phyloP scores from a whole-genome alignment of 2,113 vertebrate genomes.

The Boulengeromyrus knoepffleri region DNA sequence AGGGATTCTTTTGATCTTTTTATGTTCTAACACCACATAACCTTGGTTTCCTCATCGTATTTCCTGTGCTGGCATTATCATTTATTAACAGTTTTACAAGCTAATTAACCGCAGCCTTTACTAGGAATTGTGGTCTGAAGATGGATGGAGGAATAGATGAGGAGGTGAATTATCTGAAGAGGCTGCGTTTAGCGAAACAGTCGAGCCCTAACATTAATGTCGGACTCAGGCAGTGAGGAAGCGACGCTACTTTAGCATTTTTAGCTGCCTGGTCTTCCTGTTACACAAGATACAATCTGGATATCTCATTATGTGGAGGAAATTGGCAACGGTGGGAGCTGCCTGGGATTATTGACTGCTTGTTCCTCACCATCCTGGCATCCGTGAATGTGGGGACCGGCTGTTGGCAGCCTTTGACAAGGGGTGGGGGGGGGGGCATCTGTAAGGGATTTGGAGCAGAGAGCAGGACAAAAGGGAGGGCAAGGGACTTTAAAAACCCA shows the following conservation, averaged over 20 bases:
- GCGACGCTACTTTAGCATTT: neutral
- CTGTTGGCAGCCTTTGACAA: neutral
- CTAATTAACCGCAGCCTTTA: neutral
- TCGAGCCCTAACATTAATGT: neutral
- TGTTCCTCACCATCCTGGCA: neutral
- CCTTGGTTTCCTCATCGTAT: neutral
- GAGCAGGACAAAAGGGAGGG: neutral
- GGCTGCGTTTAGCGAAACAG: neutral
- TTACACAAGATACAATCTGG: constrained; percentile 10
- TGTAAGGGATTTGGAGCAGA: neutral
- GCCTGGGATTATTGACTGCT: neutral
- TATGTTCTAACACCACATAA: neutral
- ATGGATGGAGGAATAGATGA: neutral
- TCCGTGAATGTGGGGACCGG: neutral
- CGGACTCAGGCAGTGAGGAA: neutral
- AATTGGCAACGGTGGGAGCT: neutral
- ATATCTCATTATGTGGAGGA: neutral
- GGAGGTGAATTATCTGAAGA: neutral
- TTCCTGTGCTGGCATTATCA: neutral
- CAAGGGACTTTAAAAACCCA: neutral
- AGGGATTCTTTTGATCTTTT: neutral
- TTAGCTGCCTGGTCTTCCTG: neutral
- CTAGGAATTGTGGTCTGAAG: neutral
- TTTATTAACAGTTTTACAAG: neutral
- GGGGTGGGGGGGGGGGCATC: neutral